phyloP scores from a whole-genome alignment of 2,113 vertebrate genomes.

The Siniperca knerii region DNA sequence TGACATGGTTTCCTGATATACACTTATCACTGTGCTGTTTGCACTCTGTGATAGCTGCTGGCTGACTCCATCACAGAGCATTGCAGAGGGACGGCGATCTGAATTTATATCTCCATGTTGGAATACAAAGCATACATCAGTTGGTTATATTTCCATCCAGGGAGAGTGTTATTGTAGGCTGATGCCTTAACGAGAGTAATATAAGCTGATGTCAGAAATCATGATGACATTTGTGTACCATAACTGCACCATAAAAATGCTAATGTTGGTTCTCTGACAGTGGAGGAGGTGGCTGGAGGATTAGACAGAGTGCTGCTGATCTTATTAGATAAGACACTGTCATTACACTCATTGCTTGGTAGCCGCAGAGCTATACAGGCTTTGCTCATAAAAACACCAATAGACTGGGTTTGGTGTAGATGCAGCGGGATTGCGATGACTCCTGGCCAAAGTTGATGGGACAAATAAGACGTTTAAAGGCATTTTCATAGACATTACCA shows the following conservation, averaged over 20 bases:
- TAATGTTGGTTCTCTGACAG: slow-evolving; percentile 51
- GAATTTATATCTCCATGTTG: slow-evolving; percentile 18
- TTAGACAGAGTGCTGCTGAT: slow-evolving; percentile 42
- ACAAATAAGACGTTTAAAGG: slow-evolving; percentile 2
- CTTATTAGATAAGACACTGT: slow-evolving; percentile 56
- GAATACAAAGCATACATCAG: slow-evolving; percentile 37
- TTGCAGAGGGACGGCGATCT: not conserved
- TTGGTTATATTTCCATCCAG: slow-evolving; percentile 39
- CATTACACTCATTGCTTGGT: slow-evolving; percentile 29
- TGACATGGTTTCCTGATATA: not conserved
- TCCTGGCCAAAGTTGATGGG: not conserved
- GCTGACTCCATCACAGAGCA: slow-evolving; percentile 9
- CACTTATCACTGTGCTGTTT: not conserved
- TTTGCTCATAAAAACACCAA: slow-evolving; percentile 31
- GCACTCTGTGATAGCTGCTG: not conserved
- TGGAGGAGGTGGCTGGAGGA: slow-evolving; percentile 42
- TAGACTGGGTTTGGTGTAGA: not conserved
- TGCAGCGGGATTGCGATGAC: not conserved
- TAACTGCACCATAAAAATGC: slow-evolving; percentile 62
- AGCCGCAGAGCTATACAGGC: not conserved
- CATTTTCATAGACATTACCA: not conserved
- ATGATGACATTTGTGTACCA: slow-evolving; percentile 63
- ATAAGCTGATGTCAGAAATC: slow-evolving; percentile 55
- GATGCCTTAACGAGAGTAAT: slow-evolving; percentile 54
- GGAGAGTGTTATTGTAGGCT: slow-evolving; percentile 24